phyloP scores from a whole-genome alignment of 2,113 vertebrate species.

The Gymnocephalus cernua region DNA sequence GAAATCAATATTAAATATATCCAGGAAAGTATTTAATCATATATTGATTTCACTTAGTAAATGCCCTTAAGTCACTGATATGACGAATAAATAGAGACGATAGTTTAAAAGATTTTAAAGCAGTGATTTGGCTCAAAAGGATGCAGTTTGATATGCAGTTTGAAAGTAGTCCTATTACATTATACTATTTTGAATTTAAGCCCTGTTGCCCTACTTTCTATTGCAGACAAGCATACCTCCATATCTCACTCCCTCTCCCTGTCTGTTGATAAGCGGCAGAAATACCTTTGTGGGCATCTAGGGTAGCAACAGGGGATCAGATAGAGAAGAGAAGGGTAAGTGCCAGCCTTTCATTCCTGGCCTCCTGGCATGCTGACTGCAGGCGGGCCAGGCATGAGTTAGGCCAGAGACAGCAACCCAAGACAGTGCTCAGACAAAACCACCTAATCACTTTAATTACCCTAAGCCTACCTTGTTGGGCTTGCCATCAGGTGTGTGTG shows the following conservation, averaged over 20 bases:
- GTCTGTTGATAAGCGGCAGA: conserved; percentile 52
- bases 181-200: conserved; percentile 8
- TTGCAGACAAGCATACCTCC: not conserved
- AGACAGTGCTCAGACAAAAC: conserved; percentile 67
- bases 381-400: conserved; percentile 29
- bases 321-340: conserved; percentile 60
- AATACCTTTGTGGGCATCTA: conserved; percentile 67
- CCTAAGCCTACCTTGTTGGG: conserved; percentile 46
- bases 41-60: not conserved
- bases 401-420: conserved; percentile 54
- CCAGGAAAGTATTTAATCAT: conserved; percentile 8
- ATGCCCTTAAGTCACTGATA: not conserved
- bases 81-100: not conserved
- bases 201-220: not conserved
- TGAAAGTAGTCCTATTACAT: not conserved
- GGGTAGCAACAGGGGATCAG: conserved; percentile 72
- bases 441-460: conserved; percentile 67
- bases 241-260: conserved; percentile 28
- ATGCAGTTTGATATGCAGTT: not conserved
- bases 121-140: not conserved
- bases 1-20: conserved; percentile 3
- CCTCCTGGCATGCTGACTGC: conserved; percentile 38
- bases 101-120: not conserved
- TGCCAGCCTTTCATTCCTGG: conserved; percentile 61
- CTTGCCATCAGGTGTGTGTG: conserved; percentile 20